Base-by-base conservation (phyloP, 1,140 invertebrate species). In the Drosophila triauraria region DNA sequence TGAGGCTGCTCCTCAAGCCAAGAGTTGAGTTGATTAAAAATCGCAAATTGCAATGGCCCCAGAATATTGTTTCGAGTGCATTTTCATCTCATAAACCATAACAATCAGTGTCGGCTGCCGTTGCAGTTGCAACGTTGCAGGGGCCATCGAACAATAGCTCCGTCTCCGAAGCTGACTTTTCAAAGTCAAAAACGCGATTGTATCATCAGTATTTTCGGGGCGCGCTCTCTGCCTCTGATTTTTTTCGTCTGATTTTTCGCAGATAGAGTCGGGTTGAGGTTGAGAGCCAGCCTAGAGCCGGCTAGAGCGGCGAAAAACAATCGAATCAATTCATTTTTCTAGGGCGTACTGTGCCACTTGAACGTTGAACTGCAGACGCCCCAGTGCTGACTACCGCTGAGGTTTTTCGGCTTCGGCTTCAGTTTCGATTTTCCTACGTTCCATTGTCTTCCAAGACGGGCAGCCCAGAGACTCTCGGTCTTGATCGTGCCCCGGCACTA, bases 361-460 rank as follows among this genome's bases (percentile, higher is more conserved):
- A 92, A 92, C 91, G 91, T 92, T 92, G 91, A 92, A 92, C 91
- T 91, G 91, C 91, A 92, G 88, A 92, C 91, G 91, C 91, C 91
- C 87, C 87, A 90, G 90, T 83, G 80, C 76, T 91, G 91, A 92
- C 91, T 92, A 91, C 91, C 80, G 91, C 59, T 59, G 67, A 57
- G 79, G 67, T 71, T 59, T 61, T 10, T 35, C 32, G 6, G 30
- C 4, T 63, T 35, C 67, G 58, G 74, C 77, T 15, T 63, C 44
- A 15, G 64, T 20, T 60, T 69, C 27, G 35, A 27, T 32, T 60
- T 48, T 67, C 42, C 46, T 9, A 5, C 32, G 32, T 10, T 48
- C 81, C 85, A 88, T 90, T 84, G 80, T 81, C 72, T 59, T 47
- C 32, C 43, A 58, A 68, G 50, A 59, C 61, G 63, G 62, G 60